Evolutionary conservation across 1,140 invertebrate species (phyloP), one percentile per base, ranked within the genome.

Genomic region (Bombus waltoni): DNA sequence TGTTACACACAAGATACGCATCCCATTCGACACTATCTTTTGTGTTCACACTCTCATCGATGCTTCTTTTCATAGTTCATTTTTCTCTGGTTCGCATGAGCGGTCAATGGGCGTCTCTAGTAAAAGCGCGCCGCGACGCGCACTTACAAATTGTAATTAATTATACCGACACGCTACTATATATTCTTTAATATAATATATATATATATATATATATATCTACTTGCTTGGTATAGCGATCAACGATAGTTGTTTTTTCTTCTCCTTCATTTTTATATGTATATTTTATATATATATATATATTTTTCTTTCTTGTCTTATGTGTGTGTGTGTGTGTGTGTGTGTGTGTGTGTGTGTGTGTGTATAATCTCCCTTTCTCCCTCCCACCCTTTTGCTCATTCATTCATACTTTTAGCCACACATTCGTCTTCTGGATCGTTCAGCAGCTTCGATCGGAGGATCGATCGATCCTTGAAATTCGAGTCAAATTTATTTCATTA

Each of bases 91-190:
- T 90, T 90, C 89, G 89, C 89, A 90, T 75, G 68, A 86, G 89
- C 89, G 88, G 89, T 86, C 83, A 83, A 77, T 88, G 71, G 71
- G 77, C 86, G 66, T 40, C 40, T 25, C 15, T 53, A 87, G 42
- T 59, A 47, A 78, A 38, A 74, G 83, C 68, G 77, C 87, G 65
- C 87, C 73, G 76, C 83, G 83, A 90, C 82, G 80, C 87, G 83
- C 35, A 53, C 35, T 73, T 78, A 82, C 74, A 89, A 83, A 87
- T 87, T 22, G 70, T 78, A 71, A 42, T 77, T 91, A 90, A 88
- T 81, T 84, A 87, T 91, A 90, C 35, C 79, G 87, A 89, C 79
- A 87, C 89, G 89, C 92, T 94, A 93, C 91, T 92, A 91, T 85
- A 80, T 83, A 62, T 83, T 76, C 62, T 82, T 75, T 47, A 70